phyloP scores from a whole-genome alignment of 1,140 invertebrate genomes.

The Ceratina australensis region DNA sequence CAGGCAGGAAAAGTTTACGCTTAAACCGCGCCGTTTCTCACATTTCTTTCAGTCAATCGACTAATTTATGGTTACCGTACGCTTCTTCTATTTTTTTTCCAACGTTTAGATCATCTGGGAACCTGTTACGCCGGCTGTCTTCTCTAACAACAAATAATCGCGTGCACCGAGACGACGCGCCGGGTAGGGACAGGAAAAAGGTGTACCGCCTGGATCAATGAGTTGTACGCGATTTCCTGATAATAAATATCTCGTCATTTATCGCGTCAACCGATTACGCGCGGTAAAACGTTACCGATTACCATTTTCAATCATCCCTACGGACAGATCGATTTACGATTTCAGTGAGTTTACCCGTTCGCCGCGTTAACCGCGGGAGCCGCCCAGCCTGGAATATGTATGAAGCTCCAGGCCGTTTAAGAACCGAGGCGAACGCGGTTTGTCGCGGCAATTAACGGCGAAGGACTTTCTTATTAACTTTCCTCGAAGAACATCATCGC shows the following conservation, averaged over 20 bases:
- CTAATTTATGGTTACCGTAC: conserved; percentile 25
- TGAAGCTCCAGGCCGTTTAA: not conserved
- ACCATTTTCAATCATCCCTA: conserved; percentile 4
- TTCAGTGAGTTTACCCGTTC: not conserved
- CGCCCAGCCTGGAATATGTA: no score
- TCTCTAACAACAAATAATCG: conserved; percentile 3
- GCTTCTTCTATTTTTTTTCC: not conserved
- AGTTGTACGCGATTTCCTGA: not conserved
- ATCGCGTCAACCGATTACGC: conserved; percentile 16
- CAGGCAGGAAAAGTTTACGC: conserved; percentile 19
- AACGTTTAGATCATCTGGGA: conserved; percentile 34
- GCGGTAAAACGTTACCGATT: conserved; percentile 13
- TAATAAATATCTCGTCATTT: conserved; percentile 31
- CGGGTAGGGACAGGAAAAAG: not conserved
- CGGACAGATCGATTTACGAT: conserved; percentile 30
- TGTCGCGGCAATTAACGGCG: conserved; percentile 42
- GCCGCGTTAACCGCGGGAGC: no score
- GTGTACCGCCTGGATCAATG: conserved; percentile 27
- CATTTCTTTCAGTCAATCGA: conserved; percentile 43
- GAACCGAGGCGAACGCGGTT: conserved; percentile 21
- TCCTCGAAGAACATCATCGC: conserved; percentile 22
- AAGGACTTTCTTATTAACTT: conserved; percentile 53
- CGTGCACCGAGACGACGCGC: not conserved
- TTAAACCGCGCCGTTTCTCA: conserved; percentile 30
- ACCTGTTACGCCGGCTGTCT: conserved; percentile 6